Percentiles rank a stretch among this genome's conserved stretches.
Evolutionary conservation across 1,140 invertebrate genomes (phyloP).

Genomic region (Penaeus japonicus): DNA sequence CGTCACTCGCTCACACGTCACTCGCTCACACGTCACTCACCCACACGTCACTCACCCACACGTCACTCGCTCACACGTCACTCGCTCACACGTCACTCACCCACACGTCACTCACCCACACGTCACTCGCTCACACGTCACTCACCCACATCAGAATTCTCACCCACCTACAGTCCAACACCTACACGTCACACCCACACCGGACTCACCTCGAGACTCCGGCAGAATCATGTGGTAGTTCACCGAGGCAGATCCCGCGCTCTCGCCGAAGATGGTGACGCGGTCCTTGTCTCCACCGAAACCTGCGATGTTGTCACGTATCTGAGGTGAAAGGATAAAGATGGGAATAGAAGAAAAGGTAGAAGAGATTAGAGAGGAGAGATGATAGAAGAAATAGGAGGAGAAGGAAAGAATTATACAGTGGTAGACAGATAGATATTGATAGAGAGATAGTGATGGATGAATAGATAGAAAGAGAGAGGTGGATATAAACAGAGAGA

Average conservation of each 20-base stretch:
- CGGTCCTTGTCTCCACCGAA: conserved; percentile 70
- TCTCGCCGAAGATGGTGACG: conserved; percentile 75
- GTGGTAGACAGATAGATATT: background rate
- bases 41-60: too few species aligned
- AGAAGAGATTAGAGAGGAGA: background rate
- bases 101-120: too few species aligned
- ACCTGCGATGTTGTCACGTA: conserved; percentile 64
- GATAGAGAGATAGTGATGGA: background rate
- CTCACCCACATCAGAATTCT: too few species aligned
- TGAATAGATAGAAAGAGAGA: background rate
- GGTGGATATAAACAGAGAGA: background rate
- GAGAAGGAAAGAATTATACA: too few species aligned
- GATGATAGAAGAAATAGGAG: background rate
- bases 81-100: too few species aligned
- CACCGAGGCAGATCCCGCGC: conserved; percentile 71
- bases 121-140: too few species aligned
- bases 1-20: too few species aligned
- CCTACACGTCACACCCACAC: too few species aligned
- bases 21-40: too few species aligned
- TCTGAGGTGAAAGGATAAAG: background rate
- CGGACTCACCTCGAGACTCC: background rate
- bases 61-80: too few species aligned
- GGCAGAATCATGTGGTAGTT: background rate
- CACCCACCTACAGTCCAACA: too few species aligned
- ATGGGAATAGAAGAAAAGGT: too few species aligned